Evolutionary conservation across 2,888 invertebrate species (phyloP), one percentile per base, ranked within the genome.

Genomic region (Lasioglossum leucozonium): DNA sequence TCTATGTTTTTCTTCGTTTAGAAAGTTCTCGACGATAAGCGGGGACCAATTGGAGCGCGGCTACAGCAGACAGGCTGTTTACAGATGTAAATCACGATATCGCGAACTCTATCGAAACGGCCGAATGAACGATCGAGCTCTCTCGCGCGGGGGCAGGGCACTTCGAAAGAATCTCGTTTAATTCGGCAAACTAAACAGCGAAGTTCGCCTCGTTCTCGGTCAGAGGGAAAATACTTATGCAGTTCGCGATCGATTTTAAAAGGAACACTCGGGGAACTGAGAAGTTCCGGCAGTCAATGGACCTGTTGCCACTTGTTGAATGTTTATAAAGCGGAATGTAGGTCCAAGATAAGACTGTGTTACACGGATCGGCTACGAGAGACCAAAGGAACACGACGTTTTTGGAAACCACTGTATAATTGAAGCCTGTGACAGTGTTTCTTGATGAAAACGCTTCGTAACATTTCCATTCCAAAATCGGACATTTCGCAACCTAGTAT

Each of bases 261-360:
- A 86, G 86, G 82, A 77, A 86, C 81, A 62, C 79, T 81, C 75
- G 75, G 65, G 65, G 67, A 86, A 86, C 86, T 84, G 79, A 79
- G 83, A 81, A 85, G 77, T 85, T 86, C 74, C 74, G 65, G 85
- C 78, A 85, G 77, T 79, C 91, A 72, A 85, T 80, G 81, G 87
- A 79, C 78, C 84, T 80, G 79, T 90, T 81, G 80, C 90, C 89
- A 91, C 90, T 90, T 90, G 90, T 90, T 90, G 90, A 90, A 90
- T 90, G 90, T 90, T 90, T 90, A 90, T 91, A 90, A 91, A 91
- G 90, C 81, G 47, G 22, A 72, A 37, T 51, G 47, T 44, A 72
- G 72, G 47, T 34, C 30, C 47, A 51, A 72, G 72, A 72, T 34
- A 34, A 47, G 34, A 0, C 18, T 11, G 30, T 11, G 47, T 47